Conservation (phyloP, 2,888 invertebrate species). For the Notodonta ziczac region DNA sequence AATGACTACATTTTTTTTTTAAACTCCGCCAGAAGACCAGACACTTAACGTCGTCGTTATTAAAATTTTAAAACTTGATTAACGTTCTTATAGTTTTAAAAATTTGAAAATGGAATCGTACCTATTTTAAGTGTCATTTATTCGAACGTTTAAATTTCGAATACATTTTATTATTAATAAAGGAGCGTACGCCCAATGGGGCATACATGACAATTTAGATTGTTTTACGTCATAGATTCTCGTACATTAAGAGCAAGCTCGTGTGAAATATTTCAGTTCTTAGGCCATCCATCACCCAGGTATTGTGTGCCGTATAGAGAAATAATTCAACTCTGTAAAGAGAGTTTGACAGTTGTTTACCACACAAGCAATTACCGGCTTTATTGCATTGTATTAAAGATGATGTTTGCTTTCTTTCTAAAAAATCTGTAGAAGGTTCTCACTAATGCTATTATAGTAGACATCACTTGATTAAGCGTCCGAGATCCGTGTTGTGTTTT, state of each 20-base stretch:
- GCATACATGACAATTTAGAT: neutral
- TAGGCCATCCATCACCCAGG: constrained; percentile 28
- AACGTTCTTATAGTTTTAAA: neutral
- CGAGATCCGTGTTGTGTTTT: neutral
- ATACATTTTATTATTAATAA: neutral
- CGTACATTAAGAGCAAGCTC: constrained; percentile 19
- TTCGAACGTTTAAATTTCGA: neutral
- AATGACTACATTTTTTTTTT: no score
- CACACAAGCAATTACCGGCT: constrained; percentile 24
- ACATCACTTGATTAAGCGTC: neutral
- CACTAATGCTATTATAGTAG: neutral
- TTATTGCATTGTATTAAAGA: constrained; percentile 19
- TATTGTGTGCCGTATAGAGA: constrained; percentile 23
- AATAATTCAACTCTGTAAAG: constrained; percentile 40
- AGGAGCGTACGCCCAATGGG: no score
- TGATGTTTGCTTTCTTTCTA: constrained; percentile 16
- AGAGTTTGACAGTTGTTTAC: constrained; percentile 29
- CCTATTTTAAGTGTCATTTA: neutral
- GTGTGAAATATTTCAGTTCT: constrained; percentile 24
- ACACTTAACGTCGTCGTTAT: neutral
- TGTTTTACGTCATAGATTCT: constrained; percentile 3
- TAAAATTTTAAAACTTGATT: neutral
- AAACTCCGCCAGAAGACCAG: no score
- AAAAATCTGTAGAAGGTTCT: neutral
- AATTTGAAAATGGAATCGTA: neutral